Base-by-base conservation (phyloP, 2,797 vertebrate species). In the Etheostoma perlongum region DNA sequence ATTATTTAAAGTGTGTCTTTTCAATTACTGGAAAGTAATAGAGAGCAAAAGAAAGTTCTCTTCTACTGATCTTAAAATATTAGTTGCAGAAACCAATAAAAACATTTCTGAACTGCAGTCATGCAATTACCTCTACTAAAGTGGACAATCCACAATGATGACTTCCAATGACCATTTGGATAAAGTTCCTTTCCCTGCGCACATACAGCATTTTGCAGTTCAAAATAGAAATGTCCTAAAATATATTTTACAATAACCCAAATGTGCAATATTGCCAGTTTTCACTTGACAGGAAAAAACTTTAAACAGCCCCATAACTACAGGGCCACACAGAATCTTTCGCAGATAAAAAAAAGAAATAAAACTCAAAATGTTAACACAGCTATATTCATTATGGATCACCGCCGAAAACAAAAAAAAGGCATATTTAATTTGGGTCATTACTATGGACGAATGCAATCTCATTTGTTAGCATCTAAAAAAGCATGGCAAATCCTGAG, bases 31-130 rank as follows among this genome's bases (percentile, higher is more conserved):
- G 4, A 72, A 60, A 55, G n/a, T 40, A 75, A 65, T 40, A n/a
- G n/a, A 57, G 67, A 48, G 21, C n/a, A 42, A 73, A 59, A 44
- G 21, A 71, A 74, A 60, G 44, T 62, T 70, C 16, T 59, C 67
- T 47, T 48, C 25, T 68, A 25, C 72, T 23, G 49, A 49, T 27
- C 49, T 69, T 64, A 27, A 76, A 68, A 81, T 72, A 76, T 3
- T 60, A 47, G 51, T 58, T 64, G 27, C 69, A 30, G 51, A 64
- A 80, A 82, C 42, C 25, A 76, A 67, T 67, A 76, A 66, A 79
- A 59, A 79, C 27, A 55, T 65, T 74, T 78, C 47, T 61, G n/a
- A 72, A 55, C 30, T 27, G 51, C 59, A 67, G 66, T 47, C 18
- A 46, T 49, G 46, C 23, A 78, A 58, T 68, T 70, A 52, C 25